These are phyloP conservation scores for Moxostoma hubbsi DNA, from an alignment of 2,797 vertebrate species.

Conservation along the genomic window DNA sequence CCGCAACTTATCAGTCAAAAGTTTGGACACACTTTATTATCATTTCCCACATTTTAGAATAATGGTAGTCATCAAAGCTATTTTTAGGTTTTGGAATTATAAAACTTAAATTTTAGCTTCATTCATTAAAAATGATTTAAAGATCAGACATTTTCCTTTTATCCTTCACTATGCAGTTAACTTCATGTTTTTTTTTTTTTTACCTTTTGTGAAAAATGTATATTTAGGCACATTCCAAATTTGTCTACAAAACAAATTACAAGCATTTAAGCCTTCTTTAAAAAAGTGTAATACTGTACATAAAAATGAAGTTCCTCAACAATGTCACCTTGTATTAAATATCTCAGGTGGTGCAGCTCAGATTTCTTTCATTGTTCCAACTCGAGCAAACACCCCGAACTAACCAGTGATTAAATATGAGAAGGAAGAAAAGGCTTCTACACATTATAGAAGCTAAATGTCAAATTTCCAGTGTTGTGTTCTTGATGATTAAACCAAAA, in stretches of 20 bases:
- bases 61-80: no score
- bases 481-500: not conserved
- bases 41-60: no score
- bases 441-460: not conserved
- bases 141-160: no score
- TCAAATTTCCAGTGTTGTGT: not conserved
- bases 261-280: not conserved
- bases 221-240: not conserved
- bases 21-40: no score
- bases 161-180: no score
- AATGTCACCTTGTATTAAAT: not conserved
- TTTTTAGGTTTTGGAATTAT: no score
- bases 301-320: not conserved
- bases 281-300: not conserved
- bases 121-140: no score
- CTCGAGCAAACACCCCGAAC: not conserved
- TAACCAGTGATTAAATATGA: not conserved
- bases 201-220: no score
- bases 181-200: no score
- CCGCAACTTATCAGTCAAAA: no score
- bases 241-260: not conserved
- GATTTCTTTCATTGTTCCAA: not conserved
- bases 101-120: no score
- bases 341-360: not conserved
- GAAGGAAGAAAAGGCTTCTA: not conserved